Conservation (phyloP, 2,113 vertebrate genomes). For the Myotis brandtii region DNA sequence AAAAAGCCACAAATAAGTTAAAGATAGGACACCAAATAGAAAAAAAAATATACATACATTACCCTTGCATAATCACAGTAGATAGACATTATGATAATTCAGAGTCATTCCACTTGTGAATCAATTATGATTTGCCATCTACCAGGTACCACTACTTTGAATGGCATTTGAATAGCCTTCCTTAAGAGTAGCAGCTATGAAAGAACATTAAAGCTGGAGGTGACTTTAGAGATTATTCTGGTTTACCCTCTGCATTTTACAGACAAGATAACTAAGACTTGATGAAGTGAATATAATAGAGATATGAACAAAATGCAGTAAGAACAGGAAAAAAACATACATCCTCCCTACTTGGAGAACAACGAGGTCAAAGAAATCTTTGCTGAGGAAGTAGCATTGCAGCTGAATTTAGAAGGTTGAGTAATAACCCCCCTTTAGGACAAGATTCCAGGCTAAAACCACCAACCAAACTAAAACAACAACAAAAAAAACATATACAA, state of each 20-base stretch:
- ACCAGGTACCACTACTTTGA: background rate
- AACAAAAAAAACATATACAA: background rate
- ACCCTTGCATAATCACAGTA: background rate
- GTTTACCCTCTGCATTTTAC: background rate
- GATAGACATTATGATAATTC: background rate
- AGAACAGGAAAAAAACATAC: background rate
- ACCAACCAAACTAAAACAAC: background rate
- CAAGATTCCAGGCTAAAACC: background rate
- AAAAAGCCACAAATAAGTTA: background rate
- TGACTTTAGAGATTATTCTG: conserved; percentile 53
- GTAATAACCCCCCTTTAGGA: background rate
- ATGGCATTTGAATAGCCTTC: background rate
- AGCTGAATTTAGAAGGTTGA: background rate
- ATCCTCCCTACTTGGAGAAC: background rate
- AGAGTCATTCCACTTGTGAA: background rate
- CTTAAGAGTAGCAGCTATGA: background rate
- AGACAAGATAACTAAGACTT: conserved; percentile 3
- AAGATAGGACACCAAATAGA: background rate
- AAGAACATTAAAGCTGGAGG: conserved; percentile 7
- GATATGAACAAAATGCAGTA: background rate
- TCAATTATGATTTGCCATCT: background rate
- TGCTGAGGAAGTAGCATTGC: background rate
- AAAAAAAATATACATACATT: background rate
- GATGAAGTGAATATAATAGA: background rate
- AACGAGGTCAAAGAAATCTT: background rate